Evolutionary conservation across 2,113 vertebrate genomes (phyloP).

Genomic region (Microcebus murinus): DNA sequence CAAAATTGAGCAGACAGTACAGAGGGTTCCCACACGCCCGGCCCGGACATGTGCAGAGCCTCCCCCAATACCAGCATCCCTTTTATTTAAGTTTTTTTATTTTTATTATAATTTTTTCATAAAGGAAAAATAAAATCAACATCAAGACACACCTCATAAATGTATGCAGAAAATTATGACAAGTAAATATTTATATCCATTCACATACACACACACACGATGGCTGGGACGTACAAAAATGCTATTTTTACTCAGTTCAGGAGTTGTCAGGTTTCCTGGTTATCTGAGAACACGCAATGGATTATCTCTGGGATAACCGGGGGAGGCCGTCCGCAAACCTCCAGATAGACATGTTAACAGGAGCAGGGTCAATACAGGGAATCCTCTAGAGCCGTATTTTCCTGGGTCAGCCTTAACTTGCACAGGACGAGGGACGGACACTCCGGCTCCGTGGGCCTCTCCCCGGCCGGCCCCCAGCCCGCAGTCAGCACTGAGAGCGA

Average conservation of each 20-base stretch:
- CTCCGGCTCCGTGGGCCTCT: accelerated
- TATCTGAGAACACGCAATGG: neutral
- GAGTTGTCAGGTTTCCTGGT: neutral
- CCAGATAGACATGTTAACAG: neutral
- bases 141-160: neutral
- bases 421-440: neutral
- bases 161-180: neutral
- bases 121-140: neutral
- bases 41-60: accelerated
- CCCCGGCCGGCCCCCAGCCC: neutral
- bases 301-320: neutral
- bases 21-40: neutral
- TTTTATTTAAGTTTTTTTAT: neutral
- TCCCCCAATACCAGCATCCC: neutral
- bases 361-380: neutral
- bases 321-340: neutral
- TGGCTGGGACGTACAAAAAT: accelerated
- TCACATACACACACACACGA: neutral
- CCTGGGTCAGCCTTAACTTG: neutral
- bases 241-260: neutral
- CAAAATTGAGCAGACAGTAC: neutral
- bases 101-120: neutral
- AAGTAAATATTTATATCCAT: neutral
- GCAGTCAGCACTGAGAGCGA: accelerated
- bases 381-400: neutral